Percentiles rank a stretch among this genome's conserved stretches.
These are phyloP conservation scores for Erythrocercus mccallii DNA, from an alignment of 2,113 vertebrate genomes.

Conservation along the genomic window DNA sequence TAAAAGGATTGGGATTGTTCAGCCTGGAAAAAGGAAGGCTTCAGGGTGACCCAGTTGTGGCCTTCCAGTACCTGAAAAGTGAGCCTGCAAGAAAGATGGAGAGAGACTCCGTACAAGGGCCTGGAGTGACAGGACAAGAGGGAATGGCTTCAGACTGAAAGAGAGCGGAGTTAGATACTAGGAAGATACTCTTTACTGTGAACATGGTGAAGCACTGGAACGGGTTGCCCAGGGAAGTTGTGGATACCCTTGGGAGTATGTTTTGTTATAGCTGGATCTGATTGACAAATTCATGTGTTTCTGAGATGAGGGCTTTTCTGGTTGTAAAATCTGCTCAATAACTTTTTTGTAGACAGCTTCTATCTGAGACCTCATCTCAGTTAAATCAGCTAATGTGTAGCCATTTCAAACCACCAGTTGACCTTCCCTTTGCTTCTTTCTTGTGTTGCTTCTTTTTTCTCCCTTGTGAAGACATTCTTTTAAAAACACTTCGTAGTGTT, in stretches of 20 bases:
- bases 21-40: background rate
- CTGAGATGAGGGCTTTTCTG: background rate
- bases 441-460: background rate
- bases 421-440: background rate
- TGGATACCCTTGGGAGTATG: background rate
- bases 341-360: background rate
- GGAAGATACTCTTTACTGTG: background rate
- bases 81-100: background rate
- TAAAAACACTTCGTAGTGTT: background rate
- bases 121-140: background rate
- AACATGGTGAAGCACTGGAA: background rate
- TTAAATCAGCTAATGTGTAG: background rate
- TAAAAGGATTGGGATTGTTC: background rate
- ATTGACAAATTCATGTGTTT: fast-evolving
- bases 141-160: background rate
- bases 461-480: background rate
- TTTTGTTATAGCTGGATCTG: background rate
- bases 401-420: background rate
- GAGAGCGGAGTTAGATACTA: background rate
- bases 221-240: background rate
- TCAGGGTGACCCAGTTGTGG: background rate
- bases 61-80: background rate
- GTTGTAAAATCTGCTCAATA: background rate
- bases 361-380: background rate
- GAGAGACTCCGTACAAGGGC: too few species aligned